Conservation (phyloP, 2,113 vertebrate genomes). For the Paratilapia polleni region DNA sequence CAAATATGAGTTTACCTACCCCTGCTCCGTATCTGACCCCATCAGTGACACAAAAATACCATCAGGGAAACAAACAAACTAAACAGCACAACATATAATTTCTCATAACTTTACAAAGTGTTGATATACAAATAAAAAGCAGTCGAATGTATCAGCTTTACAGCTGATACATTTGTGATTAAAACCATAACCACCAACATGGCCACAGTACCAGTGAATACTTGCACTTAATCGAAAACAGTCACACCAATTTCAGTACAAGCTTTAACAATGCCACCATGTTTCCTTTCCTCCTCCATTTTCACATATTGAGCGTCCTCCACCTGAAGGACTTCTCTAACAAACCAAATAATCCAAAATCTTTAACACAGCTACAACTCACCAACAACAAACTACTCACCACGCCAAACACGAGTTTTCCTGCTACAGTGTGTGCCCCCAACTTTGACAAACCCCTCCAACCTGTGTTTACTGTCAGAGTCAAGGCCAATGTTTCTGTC, state of each 20-base stretch:
- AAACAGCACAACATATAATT: not conserved
- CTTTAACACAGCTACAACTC: not conserved
- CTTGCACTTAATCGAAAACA: not conserved
- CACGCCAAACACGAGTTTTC: conserved; percentile 40
- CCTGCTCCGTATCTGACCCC: conserved; percentile 21
- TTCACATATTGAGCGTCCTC: not conserved
- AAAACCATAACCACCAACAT: not conserved
- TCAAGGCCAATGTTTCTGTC: conserved; percentile 47
- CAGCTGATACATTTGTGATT: not conserved
- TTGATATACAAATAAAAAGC: not conserved
- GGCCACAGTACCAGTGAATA: not conserved
- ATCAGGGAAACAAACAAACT: conserved; percentile 6
- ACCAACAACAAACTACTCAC: conserved; percentile 58
- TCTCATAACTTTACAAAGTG: not conserved
- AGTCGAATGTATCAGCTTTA: not conserved
- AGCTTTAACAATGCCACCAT: not conserved
- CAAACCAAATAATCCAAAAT: not conserved
- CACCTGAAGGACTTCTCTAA: not conserved
- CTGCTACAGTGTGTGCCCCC: conserved; percentile 1
- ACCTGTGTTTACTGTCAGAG: conserved; percentile 52
- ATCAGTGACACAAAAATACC: not conserved
- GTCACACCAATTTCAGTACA: not conserved
- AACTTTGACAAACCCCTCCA: conserved; percentile 30
- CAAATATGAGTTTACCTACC: conserved; percentile 32
- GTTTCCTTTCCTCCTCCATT: not conserved